phyloP scores from a whole-genome alignment of 2,888 invertebrate species.

The Diploptera punctata region DNA sequence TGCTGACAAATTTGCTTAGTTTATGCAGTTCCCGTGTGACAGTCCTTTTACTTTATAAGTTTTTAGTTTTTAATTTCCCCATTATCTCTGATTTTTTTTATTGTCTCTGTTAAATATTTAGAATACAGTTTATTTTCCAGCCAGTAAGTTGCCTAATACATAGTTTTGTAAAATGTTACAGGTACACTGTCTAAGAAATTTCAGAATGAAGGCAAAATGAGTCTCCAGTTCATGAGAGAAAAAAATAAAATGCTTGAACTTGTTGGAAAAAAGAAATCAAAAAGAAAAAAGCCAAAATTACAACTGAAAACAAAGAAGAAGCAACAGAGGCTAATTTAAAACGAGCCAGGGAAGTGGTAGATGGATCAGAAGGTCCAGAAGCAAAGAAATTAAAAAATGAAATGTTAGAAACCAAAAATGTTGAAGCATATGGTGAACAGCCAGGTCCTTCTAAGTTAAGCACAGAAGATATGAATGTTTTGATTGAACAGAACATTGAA shows the following conservation, averaged over 20 bases:
- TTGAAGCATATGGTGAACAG: too few species aligned
- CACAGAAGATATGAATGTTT: not conserved
- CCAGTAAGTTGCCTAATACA: too few species aligned
- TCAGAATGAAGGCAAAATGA: slow-evolving; percentile 40
- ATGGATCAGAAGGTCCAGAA: not conserved
- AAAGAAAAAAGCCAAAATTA: not conserved
- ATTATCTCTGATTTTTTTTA: too few species aligned
- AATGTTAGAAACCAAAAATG: not conserved
- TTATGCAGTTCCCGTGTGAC: too few species aligned
- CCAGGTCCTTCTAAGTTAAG: not conserved
- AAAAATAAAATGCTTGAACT: slow-evolving; percentile 44
- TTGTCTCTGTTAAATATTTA: too few species aligned
- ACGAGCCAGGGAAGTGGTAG: not conserved
- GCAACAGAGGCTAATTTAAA: too few species aligned
- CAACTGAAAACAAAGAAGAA: too few species aligned
- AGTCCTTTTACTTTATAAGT: too few species aligned
- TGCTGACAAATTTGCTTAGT: too few species aligned
- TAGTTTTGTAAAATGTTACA: slow-evolving; percentile 32
- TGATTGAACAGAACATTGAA: not conserved
- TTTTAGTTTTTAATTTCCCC: too few species aligned
- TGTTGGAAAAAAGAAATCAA: not conserved
- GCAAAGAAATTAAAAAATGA: not conserved
- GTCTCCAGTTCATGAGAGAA: slow-evolving; percentile 42
- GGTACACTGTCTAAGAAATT: slow-evolving; percentile 42
- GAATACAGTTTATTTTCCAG: too few species aligned